Evolutionary conservation across 2,888 invertebrate species (phyloP).

Genomic region (Chloromyia formosa): DNA sequence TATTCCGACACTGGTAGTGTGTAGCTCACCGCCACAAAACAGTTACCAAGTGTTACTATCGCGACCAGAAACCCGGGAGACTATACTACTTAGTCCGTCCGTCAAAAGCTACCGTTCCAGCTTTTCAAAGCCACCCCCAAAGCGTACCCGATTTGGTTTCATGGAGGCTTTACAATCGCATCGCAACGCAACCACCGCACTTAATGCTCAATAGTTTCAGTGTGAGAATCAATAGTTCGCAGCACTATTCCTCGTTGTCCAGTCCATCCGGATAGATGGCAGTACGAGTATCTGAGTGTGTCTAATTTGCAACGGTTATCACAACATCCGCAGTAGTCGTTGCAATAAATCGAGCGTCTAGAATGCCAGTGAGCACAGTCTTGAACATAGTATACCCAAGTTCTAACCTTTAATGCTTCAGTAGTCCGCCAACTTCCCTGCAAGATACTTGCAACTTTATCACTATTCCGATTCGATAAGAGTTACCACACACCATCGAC

Average conservation of each 20-base stretch:
- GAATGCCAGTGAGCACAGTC: slow-evolving; percentile 24
- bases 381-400: slow-evolving; percentile 5
- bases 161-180: too few relatives aligned
- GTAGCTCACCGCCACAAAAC: slow-evolving; percentile 1
- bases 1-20: background rate
- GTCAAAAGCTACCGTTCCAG: slow-evolving; percentile 23
- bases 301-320: background rate
- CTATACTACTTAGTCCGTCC: background rate
- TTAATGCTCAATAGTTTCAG: slow-evolving; percentile 3
- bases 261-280: slow-evolving; percentile 32
- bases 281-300: background rate
- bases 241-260: slow-evolving; percentile 4
- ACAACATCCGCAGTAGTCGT: background rate
- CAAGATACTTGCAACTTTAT: background rate
- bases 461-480: background rate
- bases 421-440: background rate
- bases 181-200: background rate
- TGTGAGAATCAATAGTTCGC: slow-evolving; percentile 24
- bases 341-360: slow-evolving; percentile 28
- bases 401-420: slow-evolving; percentile 24
- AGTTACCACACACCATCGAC: background rate
- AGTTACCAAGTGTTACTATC: background rate
- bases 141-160: background rate
- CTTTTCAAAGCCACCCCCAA: slow-evolving; percentile 12
- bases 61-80: background rate